A percentile compares a stretch with the other conserved stretches of the same genome.
These are phyloP conservation scores for Basileuterus tristriatus DNA, from an alignment of 2,797 vertebrate species.

Conservation along the genomic window DNA sequence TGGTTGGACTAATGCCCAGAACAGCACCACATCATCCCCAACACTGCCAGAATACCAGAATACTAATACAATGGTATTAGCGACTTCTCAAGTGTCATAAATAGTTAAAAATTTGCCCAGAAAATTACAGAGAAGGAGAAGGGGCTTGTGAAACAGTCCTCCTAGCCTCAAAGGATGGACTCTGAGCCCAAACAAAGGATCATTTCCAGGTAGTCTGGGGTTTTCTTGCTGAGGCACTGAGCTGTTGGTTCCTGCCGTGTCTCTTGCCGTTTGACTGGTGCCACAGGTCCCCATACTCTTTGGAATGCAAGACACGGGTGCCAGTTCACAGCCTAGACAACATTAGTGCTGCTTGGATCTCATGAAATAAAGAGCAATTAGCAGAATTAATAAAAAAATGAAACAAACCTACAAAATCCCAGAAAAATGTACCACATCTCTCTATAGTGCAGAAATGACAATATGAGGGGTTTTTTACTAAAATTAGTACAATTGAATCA, in stretches of 20 bases:
- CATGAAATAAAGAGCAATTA: not conserved
- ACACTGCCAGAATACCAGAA: not conserved
- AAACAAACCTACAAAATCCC: fast-evolving
- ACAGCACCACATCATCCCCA: not conserved
- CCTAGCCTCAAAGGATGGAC: not conserved
- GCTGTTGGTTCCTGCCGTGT: fast-evolving
- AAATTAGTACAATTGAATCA: not conserved
- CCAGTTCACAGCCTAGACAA: not conserved
- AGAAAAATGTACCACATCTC: not conserved
- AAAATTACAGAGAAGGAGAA: not conserved
- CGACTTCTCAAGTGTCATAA: not conserved
- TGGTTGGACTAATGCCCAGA: not conserved
- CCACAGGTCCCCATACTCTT: not conserved
- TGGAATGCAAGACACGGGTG: not conserved
- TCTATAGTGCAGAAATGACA: not conserved
- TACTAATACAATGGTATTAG: not conserved
- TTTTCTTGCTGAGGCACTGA: not conserved
- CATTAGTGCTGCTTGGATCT: not conserved
- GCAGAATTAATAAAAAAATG: not conserved
- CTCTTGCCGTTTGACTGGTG: not conserved
- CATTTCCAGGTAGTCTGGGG: not conserved
- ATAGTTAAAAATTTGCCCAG: not conserved
- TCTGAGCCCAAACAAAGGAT: not conserved
- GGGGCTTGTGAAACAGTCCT: not conserved
- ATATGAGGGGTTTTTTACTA: not conserved